These are phyloP conservation scores for Lapara coniferarum DNA, from an alignment of 2,888 invertebrate species.

Conservation along the genomic window DNA sequence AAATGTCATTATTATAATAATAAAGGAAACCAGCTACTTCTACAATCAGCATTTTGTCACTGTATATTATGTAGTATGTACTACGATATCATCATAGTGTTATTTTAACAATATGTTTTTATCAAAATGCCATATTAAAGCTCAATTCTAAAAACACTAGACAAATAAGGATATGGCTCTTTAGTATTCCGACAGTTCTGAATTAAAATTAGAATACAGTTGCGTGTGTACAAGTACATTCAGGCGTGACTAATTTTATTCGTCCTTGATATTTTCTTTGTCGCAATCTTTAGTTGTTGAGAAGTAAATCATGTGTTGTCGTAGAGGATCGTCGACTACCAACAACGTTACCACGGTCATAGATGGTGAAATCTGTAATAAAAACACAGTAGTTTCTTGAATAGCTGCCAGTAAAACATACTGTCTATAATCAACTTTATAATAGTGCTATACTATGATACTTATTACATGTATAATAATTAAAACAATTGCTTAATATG, in stretches of 20 bases:
- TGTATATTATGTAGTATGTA: not conserved
- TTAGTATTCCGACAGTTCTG: not conserved
- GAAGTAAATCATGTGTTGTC: constrained; percentile 47
- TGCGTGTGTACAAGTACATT: not conserved
- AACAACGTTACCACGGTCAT: constrained; percentile 50
- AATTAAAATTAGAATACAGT: too few relatives aligned
- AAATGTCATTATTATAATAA: constrained; percentile 16
- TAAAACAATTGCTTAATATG: too few relatives aligned
- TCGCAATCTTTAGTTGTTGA: constrained; percentile 28
- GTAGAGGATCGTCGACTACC: constrained; percentile 49
- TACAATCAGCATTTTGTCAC: constrained; percentile 16
- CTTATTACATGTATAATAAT: too few relatives aligned
- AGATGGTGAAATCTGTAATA: constrained; percentile 56
- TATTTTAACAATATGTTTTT: not conserved
- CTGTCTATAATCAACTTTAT: too few relatives aligned
- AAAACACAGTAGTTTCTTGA: constrained; percentile 3
- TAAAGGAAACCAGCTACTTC: not conserved
- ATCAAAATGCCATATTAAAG: too few relatives aligned
- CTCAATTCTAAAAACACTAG: too few relatives aligned
- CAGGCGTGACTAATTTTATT: constrained; percentile 29
- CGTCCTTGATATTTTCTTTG: constrained; percentile 38
- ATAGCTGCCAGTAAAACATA: too few relatives aligned
- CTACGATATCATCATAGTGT: not conserved
- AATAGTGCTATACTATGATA: too few relatives aligned
- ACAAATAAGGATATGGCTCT: too few relatives aligned